Percentiles rank a stretch among this genome's conserved stretches.
Evolutionary conservation across 92 coral and sea anemone genomes (phyloP).

Genomic region (Parazoanthus darwini): DNA sequence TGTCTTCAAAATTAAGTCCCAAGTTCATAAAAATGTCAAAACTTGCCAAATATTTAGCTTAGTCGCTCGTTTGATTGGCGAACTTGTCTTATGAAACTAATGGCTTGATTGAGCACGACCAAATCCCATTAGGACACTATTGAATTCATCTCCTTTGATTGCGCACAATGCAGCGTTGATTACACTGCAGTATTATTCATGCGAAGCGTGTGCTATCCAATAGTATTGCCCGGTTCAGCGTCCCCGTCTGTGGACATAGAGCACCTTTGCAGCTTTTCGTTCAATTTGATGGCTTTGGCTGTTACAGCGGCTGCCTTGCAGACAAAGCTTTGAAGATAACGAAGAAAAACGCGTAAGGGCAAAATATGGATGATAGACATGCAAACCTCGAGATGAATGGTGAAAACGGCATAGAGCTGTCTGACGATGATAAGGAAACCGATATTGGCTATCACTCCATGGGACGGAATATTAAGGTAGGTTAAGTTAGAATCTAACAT

Average conservation of each 20-base stretch:
- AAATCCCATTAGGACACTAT: constrained; percentile 23
- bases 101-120: neutral
- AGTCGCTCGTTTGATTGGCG: constrained; percentile 13
- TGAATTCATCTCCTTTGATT: constrained; percentile 9
- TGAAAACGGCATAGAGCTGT: constrained; percentile 49
- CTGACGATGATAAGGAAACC: constrained; percentile 58
- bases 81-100: neutral
- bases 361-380: constrained; percentile 19
- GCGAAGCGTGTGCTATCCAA: constrained; percentile 49
- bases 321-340: neutral
- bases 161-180: constrained; percentile 57
- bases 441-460: constrained; percentile 85
- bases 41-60: neutral
- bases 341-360: neutral
- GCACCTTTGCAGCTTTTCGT: neutral
- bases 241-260: constrained; percentile 38
- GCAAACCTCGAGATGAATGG: constrained; percentile 52
- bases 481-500: neutral
- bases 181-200: constrained; percentile 50
- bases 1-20: neutral
- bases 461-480: constrained; percentile 83
- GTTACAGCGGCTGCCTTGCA: neutral
- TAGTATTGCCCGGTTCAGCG: constrained; percentile 54
- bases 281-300: neutral
- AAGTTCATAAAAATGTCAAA: constrained; percentile 35